Evolutionary conservation across 1,140 invertebrate genomes (phyloP), one percentile per base, ranked within the genome.

Genomic region (Liolophura sinensis): DNA sequence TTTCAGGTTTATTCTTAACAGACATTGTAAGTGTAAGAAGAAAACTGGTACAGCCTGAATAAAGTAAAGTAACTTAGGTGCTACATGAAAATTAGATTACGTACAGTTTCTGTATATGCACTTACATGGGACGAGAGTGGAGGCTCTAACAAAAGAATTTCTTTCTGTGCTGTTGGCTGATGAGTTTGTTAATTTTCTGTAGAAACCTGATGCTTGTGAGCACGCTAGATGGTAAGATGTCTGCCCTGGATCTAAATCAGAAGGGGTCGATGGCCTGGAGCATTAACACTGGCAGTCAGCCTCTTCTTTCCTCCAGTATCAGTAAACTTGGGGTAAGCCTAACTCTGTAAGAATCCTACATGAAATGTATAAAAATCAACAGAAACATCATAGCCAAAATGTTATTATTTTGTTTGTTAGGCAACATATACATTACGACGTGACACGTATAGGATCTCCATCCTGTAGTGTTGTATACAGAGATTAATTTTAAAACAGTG

Each of bases 151-250:
- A 3, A 5, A 24, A 12, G 3, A n/a, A 54, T 59, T 18, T 24
- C n/a, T 4, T 1, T 25, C 7, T 18, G 7, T 22, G 20, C n/a
- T n/a, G 27, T 22, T 18, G 4, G 40, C 18, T 24, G 16, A 9
- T 24, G 18, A 24, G 9, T 22, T 18, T 67, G 25, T 50, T 65
- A 56, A 60, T 57, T 20, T 51, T 61, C 70, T 25, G 16, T 68
- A 84, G 80, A 62, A 77, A 79, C 27, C 60, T 93, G 49, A 80
- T 96, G 16, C 89, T 94, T 74, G 90, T 97, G 27, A 95, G 92
- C 75, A 95, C 93, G 47, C 83, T 96, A 55, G 94, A 97, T 89
- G 95, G 95, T 5, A 88, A 88, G 68, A 69, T 97, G 40, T 90
- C 92, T 60, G 92, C 93, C 7, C 83, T 96, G 62, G 90, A 93